Conservation (phyloP, 2,888 invertebrate species). For the Cheilosia impressa region DNA sequence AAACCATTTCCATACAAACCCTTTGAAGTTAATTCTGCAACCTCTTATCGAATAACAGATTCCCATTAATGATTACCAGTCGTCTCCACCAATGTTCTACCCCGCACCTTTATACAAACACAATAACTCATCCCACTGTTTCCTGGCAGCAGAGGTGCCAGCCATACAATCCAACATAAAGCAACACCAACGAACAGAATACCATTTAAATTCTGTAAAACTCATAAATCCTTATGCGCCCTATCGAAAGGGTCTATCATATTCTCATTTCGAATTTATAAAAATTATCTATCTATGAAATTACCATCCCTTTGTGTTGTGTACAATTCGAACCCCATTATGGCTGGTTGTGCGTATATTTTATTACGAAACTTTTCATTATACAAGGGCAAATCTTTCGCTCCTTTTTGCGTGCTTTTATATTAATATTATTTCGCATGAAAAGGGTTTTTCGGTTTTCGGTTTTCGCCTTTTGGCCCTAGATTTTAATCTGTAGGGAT, state of each 20-base stretch:
- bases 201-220: constrained; percentile 19
- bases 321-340: constrained; percentile 8
- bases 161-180: not conserved
- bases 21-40: not conserved
- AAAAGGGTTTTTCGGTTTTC: constrained; percentile 42
- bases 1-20: not conserved
- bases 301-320: constrained; percentile 21
- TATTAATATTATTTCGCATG: constrained; percentile 52
- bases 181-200: not conserved
- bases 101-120: not conserved
- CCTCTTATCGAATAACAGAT: not conserved
- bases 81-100: not conserved
- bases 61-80: not conserved
- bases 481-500: constrained; percentile 35
- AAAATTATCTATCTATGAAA: constrained; percentile 56
- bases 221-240: constrained; percentile 24
- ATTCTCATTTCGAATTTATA: constrained; percentile 52
- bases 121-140: not conserved
- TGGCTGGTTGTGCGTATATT: constrained; percentile 27
- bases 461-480: constrained; percentile 11
- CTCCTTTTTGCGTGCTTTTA: constrained; percentile 40
- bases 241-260: constrained; percentile 54
- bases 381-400: constrained; percentile 14
- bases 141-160: not conserved
- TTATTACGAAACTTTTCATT: constrained; percentile 62